Conservation (phyloP, 1,140 invertebrate species). For the Caenorhabditis briggsae region DNA sequence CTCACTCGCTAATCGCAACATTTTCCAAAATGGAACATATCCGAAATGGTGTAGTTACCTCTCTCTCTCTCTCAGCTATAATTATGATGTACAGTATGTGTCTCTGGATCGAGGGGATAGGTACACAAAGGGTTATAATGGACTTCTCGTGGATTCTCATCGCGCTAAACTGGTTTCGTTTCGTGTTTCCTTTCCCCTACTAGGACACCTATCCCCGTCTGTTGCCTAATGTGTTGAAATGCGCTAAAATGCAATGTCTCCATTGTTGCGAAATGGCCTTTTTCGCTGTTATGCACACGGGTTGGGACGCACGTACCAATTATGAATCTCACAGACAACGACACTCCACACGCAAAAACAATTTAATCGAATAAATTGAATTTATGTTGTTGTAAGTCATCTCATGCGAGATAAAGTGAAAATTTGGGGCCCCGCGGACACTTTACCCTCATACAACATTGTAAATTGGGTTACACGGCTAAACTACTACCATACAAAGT, state of each 20-base stretch:
- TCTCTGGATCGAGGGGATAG: neutral
- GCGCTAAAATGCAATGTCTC: conserved; percentile 36
- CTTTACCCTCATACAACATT: neutral
- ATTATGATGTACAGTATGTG: conserved; percentile 8
- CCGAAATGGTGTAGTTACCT: conserved; percentile 53
- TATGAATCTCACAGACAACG: conserved; percentile 9
- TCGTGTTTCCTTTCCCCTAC: neutral
- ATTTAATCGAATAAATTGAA: neutral
- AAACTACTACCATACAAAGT: neutral
- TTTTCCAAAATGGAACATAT: conserved; percentile 47
- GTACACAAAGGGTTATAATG: conserved; percentile 48
- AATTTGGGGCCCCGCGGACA: neutral
- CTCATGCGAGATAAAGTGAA: conserved; percentile 45
- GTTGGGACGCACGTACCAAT: conserved; percentile 1
- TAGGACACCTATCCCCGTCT: neutral
- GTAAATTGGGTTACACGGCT: neutral
- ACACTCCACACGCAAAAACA: neutral
- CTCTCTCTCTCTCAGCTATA: neutral
- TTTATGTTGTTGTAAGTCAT: conserved; percentile 43
- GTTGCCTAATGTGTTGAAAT: conserved; percentile 23
- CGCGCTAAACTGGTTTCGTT: conserved; percentile 51
- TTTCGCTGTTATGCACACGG: conserved; percentile 47
- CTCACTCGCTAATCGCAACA: conserved; percentile 52
- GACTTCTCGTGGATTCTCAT: conserved; percentile 36
- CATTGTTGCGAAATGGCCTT: conserved; percentile 52